A percentile compares a stretch with the other conserved stretches of the same genome.
Evolutionary conservation across 2,797 vertebrate genomes (phyloP).

Genomic region (Rhabdomys pumilio): DNA sequence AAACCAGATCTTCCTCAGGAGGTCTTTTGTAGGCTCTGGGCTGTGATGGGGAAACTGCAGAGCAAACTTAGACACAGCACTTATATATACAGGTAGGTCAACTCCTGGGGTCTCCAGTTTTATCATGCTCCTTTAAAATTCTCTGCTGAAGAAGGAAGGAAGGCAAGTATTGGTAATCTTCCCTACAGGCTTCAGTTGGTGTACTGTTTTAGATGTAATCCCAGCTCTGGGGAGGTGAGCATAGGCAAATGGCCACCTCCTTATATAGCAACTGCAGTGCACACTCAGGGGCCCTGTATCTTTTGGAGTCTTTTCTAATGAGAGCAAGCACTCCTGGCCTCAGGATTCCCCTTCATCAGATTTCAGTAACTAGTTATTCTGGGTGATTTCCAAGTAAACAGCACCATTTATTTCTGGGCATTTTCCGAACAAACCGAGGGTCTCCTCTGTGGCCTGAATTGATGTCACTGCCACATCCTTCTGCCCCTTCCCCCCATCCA

Average conservation of each 20-base stretch:
- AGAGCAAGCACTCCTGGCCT: neutral
- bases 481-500: neutral
- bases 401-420: neutral
- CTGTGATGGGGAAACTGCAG: constrained; percentile 95
- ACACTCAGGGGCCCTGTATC: neutral
- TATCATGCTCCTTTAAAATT: neutral
- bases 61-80: constrained; percentile 94
- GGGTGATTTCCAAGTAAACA: neutral
- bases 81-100: constrained; percentile 92
- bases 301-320: neutral
- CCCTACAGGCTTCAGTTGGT: neutral
- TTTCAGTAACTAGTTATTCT: neutral
- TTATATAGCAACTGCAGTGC: neutral
- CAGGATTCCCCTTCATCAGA: neutral
- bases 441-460: neutral
- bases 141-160: constrained; percentile 13
- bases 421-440: neutral
- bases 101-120: neutral
- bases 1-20: neutral
- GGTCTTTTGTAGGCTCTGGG: neutral
- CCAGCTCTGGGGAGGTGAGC: neutral
- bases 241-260: neutral
- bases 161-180: neutral
- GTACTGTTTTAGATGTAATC: neutral
- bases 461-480: neutral